These are phyloP conservation scores for Melanotaenia parkinsoni DNA, from an alignment of 2,797 vertebrate species.

Conservation along the genomic window DNA sequence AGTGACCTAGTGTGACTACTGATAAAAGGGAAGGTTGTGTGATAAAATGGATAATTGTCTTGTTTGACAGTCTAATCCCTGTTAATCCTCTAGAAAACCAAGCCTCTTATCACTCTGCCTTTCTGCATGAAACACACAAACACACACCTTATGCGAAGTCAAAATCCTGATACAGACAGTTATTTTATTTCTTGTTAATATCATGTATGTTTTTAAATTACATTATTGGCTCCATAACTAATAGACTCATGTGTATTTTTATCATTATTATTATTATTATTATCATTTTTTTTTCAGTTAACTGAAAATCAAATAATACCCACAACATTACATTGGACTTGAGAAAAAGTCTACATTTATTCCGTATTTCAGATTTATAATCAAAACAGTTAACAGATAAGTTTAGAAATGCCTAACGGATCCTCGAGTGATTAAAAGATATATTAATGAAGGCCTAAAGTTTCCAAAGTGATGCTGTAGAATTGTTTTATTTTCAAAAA, in stretches of 20 bases:
- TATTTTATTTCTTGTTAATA: not conserved
- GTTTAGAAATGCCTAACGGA: not conserved
- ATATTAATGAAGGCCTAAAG: not conserved
- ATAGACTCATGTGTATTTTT: not conserved
- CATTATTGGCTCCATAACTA: not conserved
- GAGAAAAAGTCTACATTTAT: not conserved
- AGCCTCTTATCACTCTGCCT: conserved; percentile 49
- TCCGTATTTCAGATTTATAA: not conserved
- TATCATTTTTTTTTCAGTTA: not conserved
- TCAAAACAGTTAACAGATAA: not conserved
- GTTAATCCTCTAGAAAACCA: conserved; percentile 70
- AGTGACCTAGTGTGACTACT: conserved; percentile 10
- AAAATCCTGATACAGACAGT: not conserved
- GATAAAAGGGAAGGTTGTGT: conserved; percentile 65
- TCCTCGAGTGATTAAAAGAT: not conserved
- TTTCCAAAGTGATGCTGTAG: not conserved
- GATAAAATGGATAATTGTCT: conserved; percentile 65
- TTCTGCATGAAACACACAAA: conserved; percentile 27
- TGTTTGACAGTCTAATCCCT: conserved; percentile 71
- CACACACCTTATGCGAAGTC: conserved; percentile 21
- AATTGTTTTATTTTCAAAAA: not conserved
- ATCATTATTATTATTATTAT: not conserved
- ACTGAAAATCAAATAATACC: not conserved
- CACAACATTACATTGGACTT: not conserved
- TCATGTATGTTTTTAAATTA: not conserved